Evolutionary conservation across 2,888 invertebrate genomes (phyloP), one percentile per base, ranked within the genome.

Genomic region (Callyntrura guangdongensis): DNA sequence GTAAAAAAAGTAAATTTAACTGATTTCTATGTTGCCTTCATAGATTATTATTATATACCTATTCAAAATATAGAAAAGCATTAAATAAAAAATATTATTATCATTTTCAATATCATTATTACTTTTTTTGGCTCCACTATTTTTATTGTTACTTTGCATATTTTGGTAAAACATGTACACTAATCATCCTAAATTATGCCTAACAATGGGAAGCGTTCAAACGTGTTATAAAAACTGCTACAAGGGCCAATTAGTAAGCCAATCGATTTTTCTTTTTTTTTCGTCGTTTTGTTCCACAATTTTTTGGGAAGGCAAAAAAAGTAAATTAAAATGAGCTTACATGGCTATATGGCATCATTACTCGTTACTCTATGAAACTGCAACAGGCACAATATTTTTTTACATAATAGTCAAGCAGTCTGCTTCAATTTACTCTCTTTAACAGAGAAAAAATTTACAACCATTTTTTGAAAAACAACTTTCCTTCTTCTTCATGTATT

Each of bases 161-260:
- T 77, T 49, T 77, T 77, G 74, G 1, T 69, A 69, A 69, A 84
- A 14, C 47, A 45, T 45, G 17, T 83, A 72, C 45, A 45, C 11
- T 56, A 56, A 74, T n/a, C 14, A 74, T 56, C n/a, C 22, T 56
- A 61, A 61, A 22, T 67, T 14, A 27, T 25, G 61, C 81, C 59
- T 81, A 36, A 36, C 36, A 36, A 36, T 36, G 36, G 36, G 56
- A 81, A 59, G 59, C 81, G 27, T 81, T 53, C 61, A 36, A 36
- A 59, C 22, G 11, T 27, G 20, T 14, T 14, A 45, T 81, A 59
- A 61, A n/a, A 72, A 72, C 27, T 6, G 81, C 20, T 85, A 56
- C 85, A 45, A 25, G 64, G 6, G n/a, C 64, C 64, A 83, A 83
- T 83, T 83, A 67, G 83, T 83, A 83, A 49, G 5, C 67, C 67